Percentiles rank a stretch among this genome's conserved stretches.
These are phyloP conservation scores for Cylloceria caligata DNA, from an alignment of 2,888 invertebrate genomes.

Conservation along the genomic window DNA sequence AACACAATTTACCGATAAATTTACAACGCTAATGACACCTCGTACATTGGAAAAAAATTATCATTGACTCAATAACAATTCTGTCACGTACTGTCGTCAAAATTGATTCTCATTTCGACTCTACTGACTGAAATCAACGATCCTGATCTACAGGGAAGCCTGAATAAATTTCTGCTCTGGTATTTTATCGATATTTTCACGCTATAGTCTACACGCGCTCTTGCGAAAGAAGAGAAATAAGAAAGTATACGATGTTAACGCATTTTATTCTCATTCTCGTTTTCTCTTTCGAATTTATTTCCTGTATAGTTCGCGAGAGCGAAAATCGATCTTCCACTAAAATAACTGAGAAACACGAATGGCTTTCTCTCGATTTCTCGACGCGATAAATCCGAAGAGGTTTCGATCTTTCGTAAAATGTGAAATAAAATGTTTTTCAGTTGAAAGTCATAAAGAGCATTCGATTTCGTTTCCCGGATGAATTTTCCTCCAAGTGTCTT, in stretches of 20 bases:
- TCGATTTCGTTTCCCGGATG: constrained; percentile 38
- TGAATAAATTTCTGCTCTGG: no score
- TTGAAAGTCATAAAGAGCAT: constrained; percentile 30
- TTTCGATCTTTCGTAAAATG: background rate
- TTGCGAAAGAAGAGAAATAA: background rate
- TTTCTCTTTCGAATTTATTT: background rate
- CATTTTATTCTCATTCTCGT: background rate
- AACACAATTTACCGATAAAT: no score
- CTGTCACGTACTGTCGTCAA: no score
- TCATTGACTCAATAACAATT: no score
- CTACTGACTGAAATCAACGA: no score
- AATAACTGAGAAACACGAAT: background rate
- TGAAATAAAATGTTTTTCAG: constrained; percentile 15
- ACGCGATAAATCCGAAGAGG: background rate
- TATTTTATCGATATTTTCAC: background rate
- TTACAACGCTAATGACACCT: no score
- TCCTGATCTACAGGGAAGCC: no score
- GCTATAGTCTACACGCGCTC: background rate
- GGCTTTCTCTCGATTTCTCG: background rate
- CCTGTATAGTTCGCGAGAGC: background rate
- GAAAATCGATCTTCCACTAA: background rate
- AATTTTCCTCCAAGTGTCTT: constrained; percentile 30
- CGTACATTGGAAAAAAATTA: no score
- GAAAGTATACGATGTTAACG: constrained; percentile 1
- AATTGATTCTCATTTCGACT: no score